Base-by-base conservation (phyloP, 2,113 vertebrate species). In the Megaceryle torquata region DNA sequence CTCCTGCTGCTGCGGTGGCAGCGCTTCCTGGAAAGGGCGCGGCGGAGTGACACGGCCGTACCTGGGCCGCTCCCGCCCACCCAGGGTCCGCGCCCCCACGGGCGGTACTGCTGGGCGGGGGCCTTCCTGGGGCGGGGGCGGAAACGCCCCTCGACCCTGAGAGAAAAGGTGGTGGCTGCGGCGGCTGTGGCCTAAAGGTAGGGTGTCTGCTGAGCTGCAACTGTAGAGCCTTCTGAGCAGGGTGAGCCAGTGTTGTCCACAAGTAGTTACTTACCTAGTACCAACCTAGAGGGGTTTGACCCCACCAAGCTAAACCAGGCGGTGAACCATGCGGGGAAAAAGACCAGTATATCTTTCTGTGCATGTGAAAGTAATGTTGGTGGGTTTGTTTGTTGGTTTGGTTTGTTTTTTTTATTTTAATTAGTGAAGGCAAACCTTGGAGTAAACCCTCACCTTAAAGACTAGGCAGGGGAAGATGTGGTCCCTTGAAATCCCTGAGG, bases 91-190 rank as follows among this genome's bases (percentile, higher is more conserved):
- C 35, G 48, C 70, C 39, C 13, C 28, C 21, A 33, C 35, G 68
- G 57, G 86, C 2, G 13, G 41, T 29, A 13, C 53, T 15, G 46
- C 21, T n/a, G 12, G 33, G 31, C 39, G 1, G 61, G 26, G 37
- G 17, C 68, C 39, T 29, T 22, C 67, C 37, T 18, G 43, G 53
- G 48, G 31, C 31, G 46, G 26, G 48, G 12, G 13, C 2, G 35
- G 57, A 1, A 50, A 22, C 48, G 25, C 26, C 19, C 15, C 43
- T 8, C 15, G 8, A 19, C 13, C 17, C 50, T 2, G 37, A 20
- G 35, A 5, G 8, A 0, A 25, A 8, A 4, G 14, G 2, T 10
- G 18, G 35, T 7, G 2, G 13, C 7, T 5, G 6, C 1, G 2
- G 13, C 7, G 6, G 6, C 1, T 10, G 8, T 13, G 12, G n/a